Base-by-base conservation (phyloP, 2,797 vertebrate genomes). In the Limnodromus scolopaceus region DNA sequence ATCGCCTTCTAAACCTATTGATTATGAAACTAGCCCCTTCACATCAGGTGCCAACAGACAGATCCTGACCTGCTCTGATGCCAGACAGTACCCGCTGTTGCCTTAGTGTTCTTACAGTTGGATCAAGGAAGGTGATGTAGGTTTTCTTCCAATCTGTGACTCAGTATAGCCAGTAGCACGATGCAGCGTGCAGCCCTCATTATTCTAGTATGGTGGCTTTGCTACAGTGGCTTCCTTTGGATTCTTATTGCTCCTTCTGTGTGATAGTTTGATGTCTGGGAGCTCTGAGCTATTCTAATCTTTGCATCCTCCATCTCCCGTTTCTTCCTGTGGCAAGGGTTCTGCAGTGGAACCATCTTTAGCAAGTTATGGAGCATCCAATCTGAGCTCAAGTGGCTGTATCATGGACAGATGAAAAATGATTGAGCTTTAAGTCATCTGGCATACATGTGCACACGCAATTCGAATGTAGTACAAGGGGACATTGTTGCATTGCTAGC, bases 151-250 rank as follows among this genome's bases (percentile, higher is more conserved):
- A 10, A 6, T 43, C 13, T 38, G 6, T 45, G 66, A 19, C 13
- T 66, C 0, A 0, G 8, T 51, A 4, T 23, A 53, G 46, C 16
- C 13, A 46, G 7, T 18, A 48, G n/a, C 27, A 41, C 36, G 34
- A 18, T 11, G 12, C 66, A 7, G 32, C 46, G 11, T 65, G 45
- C 36, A 34, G 36, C n/a, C 77, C 9, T 36, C 20, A 27, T 60
- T 64, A 46, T 9, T 64, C 23, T 41, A 30, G 17, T 1, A 0
- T 34, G 25, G 15, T 68, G 49, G 28, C 38, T 68, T 63, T 66
- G 46, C 12, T 76, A 19, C 27, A 34, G 32, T 87, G 54, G 4
- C 20, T 55, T 87, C 24, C 23, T 60, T 69, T 60, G 32, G 16
- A 25, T 78, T 63, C 13, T 20, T 71, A 5, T 3, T 66, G 13